Evolutionary conservation across 2,888 invertebrate genomes (phyloP).

Genomic region (Rotaria magnacalcarata): DNA sequence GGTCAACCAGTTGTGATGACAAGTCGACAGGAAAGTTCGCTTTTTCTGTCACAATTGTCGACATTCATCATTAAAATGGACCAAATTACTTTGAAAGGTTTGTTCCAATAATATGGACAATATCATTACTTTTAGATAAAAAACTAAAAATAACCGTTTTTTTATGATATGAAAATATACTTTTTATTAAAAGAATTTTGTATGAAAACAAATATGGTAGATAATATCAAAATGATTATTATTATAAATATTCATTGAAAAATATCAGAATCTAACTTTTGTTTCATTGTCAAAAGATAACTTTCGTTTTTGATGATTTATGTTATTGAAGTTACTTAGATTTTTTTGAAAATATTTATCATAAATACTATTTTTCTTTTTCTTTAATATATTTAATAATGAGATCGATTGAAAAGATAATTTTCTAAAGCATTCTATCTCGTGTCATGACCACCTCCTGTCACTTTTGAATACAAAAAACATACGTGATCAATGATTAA

Average conservation of each 20-base stretch:
- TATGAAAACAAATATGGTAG: background rate
- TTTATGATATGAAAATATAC: background rate
- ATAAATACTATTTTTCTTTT: background rate
- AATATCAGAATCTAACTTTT: background rate
- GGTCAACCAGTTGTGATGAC: background rate
- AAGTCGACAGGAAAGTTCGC: background rate
- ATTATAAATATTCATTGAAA: background rate
- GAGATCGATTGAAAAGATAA: slow-evolving; percentile 24
- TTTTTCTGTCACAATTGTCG: slow-evolving; percentile 12
- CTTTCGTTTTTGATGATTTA: background rate
- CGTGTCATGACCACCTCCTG: background rate
- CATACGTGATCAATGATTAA: slow-evolving; percentile 15
- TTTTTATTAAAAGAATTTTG: background rate
- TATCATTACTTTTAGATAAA: background rate
- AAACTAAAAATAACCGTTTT: background rate
- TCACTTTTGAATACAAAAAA: background rate
- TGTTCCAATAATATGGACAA: background rate
- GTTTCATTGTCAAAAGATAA: background rate
- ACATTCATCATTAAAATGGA: slow-evolving; percentile 6
- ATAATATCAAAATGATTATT: no score
- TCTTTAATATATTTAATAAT: slow-evolving; percentile 1
- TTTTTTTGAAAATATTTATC: background rate
- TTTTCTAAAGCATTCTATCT: background rate
- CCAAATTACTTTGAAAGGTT: background rate
- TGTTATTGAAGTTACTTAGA: background rate